Evolutionary conservation across 2,888 invertebrate species (phyloP).

Genomic region (Crossocerus cetratus): DNA sequence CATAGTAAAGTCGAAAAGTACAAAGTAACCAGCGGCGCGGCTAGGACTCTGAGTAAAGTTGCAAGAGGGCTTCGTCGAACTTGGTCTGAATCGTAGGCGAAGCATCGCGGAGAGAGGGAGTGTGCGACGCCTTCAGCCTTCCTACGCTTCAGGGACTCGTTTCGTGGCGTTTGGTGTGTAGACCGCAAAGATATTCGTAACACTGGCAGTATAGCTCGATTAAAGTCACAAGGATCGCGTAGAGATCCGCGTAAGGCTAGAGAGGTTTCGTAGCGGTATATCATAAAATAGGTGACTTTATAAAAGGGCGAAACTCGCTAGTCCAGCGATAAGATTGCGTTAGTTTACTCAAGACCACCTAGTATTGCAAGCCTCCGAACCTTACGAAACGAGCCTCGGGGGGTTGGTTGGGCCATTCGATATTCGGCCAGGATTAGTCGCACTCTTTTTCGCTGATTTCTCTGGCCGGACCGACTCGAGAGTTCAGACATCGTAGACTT

Average conservation of each 20-base stretch:
- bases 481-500: not conserved
- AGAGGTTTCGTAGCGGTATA: constrained; percentile 9
- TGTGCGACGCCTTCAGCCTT: not conserved
- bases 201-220: constrained; percentile 29
- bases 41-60: constrained; percentile 30
- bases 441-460: not conserved
- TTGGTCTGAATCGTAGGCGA: constrained; percentile 54
- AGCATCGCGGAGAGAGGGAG: constrained; percentile 7
- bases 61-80: constrained; percentile 30
- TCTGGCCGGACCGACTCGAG: not conserved
- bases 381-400: constrained; percentile 35
- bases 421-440: not conserved
- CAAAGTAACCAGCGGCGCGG: constrained; percentile 56
- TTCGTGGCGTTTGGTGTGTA: constrained; percentile 5
- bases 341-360: not conserved
- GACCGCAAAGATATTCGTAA: constrained; percentile 23
- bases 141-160: constrained; percentile 15
- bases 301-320: constrained; percentile 25
- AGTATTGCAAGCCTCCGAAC: constrained; percentile 13
- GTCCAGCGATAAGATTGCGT: constrained; percentile 19
- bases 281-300: constrained; percentile 43
- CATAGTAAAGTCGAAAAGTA: constrained; percentile 61
- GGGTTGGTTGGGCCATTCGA: not conserved
- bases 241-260: constrained; percentile 19
- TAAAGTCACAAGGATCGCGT: constrained; percentile 19